Percentiles rank a stretch among this genome's conserved stretches.
phyloP scores from a whole-genome alignment of 2,113 vertebrate species.

The Thunnus maccoyii region DNA sequence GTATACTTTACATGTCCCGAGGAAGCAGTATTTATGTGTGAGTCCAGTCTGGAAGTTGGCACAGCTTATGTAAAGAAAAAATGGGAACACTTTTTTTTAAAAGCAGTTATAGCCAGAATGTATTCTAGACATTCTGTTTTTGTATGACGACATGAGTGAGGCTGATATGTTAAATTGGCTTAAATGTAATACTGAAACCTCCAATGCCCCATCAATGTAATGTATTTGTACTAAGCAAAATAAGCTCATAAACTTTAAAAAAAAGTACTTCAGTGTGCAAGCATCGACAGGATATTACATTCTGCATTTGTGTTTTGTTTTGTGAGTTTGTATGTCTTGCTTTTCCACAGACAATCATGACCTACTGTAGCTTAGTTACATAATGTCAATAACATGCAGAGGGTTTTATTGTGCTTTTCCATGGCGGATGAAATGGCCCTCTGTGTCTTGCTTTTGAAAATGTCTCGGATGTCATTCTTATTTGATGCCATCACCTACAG shows the following conservation, averaged over 20 bases:
- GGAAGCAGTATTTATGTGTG: slow-evolving; percentile 15
- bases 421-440: slow-evolving; percentile 3
- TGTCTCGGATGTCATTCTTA: slow-evolving; percentile 35
- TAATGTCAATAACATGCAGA: slow-evolving; percentile 54
- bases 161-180: not conserved
- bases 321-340: slow-evolving; percentile 63
- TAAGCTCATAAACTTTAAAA: slow-evolving; percentile 21
- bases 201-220: not conserved
- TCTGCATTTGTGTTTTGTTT: slow-evolving; percentile 57
- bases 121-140: not conserved
- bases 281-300: slow-evolving; percentile 58
- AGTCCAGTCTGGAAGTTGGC: slow-evolving; percentile 5
- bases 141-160: not conserved
- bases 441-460: slow-evolving; percentile 52
- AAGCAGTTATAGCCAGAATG: slow-evolving; percentile 2
- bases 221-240: slow-evolving; percentile 2
- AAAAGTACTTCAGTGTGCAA: slow-evolving; percentile 9
- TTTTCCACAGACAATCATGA: slow-evolving; percentile 80
- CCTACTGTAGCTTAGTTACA: slow-evolving; percentile 55
- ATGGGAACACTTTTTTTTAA: not conserved
- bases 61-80: not conserved
- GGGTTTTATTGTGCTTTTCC: slow-evolving; percentile 42
- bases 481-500: slow-evolving; percentile 40
- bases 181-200: slow-evolving; percentile 8
- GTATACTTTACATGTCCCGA: not conserved